phyloP scores from a whole-genome alignment of 1,140 invertebrate genomes.

The Calycopis cecrops region DNA sequence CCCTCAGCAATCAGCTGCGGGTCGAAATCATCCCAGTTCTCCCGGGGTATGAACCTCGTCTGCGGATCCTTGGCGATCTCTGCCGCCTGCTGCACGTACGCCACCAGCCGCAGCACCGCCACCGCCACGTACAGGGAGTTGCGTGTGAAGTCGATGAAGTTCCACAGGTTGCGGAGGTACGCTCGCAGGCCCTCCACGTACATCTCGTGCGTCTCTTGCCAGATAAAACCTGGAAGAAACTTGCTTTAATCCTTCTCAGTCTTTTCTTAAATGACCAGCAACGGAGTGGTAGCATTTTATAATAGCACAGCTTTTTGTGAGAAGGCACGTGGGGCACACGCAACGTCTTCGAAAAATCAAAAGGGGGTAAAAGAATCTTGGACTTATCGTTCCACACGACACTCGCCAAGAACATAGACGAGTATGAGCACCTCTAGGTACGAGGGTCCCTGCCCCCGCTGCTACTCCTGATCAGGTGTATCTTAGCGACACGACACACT shows the following conservation, averaged over 20 bases:
- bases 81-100: constrained; percentile 83
- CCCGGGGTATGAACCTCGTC: constrained; percentile 84
- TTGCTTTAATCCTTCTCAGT: too few species aligned
- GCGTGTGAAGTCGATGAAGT: constrained; percentile 94
- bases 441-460: constrained; percentile 85
- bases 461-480: constrained; percentile 78
- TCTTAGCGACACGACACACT: constrained; percentile 82
- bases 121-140: constrained; percentile 91
- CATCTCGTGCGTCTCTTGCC: constrained; percentile 93
- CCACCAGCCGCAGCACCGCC: constrained; percentile 83
- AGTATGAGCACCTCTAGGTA: constrained; percentile 86
- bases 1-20: constrained; percentile 96
- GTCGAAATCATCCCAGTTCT: constrained; percentile 94
- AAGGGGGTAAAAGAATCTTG: too few species aligned
- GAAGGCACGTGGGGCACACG: too few species aligned
- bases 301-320: too few species aligned
- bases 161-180: constrained; percentile 96
- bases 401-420: constrained; percentile 84
- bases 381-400: too few species aligned
- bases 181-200: constrained; percentile 87
- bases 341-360: too few species aligned
- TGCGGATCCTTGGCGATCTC: constrained; percentile 80
- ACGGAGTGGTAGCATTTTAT: neutral
- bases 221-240: constrained; percentile 84
- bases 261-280: too few species aligned